Evolutionary conservation across 2,888 invertebrate genomes (phyloP).

Genomic region (Patella pellucida): DNA sequence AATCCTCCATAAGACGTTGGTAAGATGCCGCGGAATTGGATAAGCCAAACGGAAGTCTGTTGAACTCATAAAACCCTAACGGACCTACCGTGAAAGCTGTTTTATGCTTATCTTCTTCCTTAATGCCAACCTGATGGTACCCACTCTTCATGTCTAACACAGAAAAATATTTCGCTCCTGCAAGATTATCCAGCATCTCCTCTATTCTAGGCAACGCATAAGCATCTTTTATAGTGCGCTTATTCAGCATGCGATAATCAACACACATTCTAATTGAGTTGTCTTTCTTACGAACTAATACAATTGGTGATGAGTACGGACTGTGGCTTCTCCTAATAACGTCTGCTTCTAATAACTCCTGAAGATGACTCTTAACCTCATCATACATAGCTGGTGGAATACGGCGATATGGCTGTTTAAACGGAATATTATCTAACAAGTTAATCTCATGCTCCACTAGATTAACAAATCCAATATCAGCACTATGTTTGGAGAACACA

Average conservation of each 20-base stretch:
- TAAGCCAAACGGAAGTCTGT: conserved; percentile 31
- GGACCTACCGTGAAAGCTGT: conserved; percentile 33
- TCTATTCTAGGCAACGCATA: conserved; percentile 2
- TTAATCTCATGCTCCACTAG: conserved; percentile 26
- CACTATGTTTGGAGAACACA: conserved; percentile 17
- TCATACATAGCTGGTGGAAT: conserved; percentile 27
- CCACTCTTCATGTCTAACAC: too few species aligned
- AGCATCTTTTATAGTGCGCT: not conserved
- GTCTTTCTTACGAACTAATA: conserved; percentile 19
- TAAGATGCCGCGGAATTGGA: conserved; percentile 11
- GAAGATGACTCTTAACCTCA: conserved; percentile 23
- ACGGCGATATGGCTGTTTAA: conserved; percentile 21
- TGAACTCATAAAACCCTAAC: not conserved
- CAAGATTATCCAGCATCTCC: not conserved
- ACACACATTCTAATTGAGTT: conserved; percentile 23
- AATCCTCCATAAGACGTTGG: conserved; percentile 6
- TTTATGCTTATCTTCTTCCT: conserved; percentile 22
- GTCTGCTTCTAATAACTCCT: conserved; percentile 23
- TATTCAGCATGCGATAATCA: conserved; percentile 23
- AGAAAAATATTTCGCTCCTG: too few species aligned
- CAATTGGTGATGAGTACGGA: conserved; percentile 24
- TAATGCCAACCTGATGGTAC: too few species aligned
- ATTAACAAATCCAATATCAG: conserved; percentile 11
- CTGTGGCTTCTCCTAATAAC: conserved; percentile 16
- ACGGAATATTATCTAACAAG: conserved; percentile 17